These are phyloP conservation scores for Stratiomys singularior DNA, from an alignment of 2,888 invertebrate genomes.

Conservation along the genomic window DNA sequence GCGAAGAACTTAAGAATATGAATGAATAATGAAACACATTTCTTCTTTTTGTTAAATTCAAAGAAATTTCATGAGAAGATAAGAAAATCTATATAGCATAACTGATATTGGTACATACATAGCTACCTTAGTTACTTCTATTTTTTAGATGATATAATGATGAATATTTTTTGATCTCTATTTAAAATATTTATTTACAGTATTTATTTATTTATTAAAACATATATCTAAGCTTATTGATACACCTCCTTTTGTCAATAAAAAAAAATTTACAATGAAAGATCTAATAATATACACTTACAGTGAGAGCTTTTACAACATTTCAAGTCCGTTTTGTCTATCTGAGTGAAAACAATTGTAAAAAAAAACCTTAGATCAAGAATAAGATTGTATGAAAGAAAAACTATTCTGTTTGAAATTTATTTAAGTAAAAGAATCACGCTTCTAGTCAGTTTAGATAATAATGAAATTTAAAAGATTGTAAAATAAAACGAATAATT, in stretches of 20 bases:
- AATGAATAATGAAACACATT: constrained; percentile 2
- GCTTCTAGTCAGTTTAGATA: constrained; percentile 5
- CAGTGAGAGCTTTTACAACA: neutral
- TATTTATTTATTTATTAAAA: constrained; percentile 22
- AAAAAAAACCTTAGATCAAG: neutral
- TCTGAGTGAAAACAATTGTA: neutral
- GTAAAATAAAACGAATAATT: too few relatives aligned
- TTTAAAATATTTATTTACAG: constrained; percentile 37
- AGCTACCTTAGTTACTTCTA: constrained; percentile 21
- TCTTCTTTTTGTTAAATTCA: neutral
- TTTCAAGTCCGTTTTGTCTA: neutral
- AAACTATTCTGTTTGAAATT: neutral
- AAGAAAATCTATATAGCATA: neutral
- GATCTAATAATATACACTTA: neutral
- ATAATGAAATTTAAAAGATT: neutral
- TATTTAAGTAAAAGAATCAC: constrained; percentile 9
- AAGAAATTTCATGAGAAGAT: neutral
- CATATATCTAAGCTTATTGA: constrained; percentile 32
- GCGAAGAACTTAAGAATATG: neutral
- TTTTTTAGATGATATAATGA: constrained; percentile 20
- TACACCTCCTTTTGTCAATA: neutral
- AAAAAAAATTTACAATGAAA: neutral
- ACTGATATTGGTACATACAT: constrained; percentile 23
- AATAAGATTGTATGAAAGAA: neutral
- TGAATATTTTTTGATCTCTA: constrained; percentile 35